Evolutionary conservation across 1,140 invertebrate genomes (phyloP), one percentile per base, ranked within the genome.

Genomic region (Lucilia sericata): DNA sequence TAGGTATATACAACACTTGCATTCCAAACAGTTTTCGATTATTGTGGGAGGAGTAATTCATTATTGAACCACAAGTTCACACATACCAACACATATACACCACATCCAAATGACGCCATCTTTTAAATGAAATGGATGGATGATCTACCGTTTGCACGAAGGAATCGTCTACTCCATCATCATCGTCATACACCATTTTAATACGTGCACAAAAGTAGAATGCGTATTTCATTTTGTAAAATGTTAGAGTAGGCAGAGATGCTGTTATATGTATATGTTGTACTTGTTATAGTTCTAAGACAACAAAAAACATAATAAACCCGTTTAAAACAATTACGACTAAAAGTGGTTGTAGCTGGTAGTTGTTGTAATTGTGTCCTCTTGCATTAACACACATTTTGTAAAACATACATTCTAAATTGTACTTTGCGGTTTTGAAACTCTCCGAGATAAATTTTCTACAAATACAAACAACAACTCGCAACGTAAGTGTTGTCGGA

Each of bases 1-100:
- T 70, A 21, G 42, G 5, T 10, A 75, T 0, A 1, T 10, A 9
- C 8, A 21, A 34, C 47, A 74, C 42, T 9, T 36, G 42, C 82
- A 83, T 49, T 51, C 10, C 30, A 17, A 30, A 83, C n/a, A 25
- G 10, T 14, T 13, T 3, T 49, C 34, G 51, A 25, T 19, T 19
- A 36, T 74, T 51, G 84, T 84, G 81, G 84, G 84, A 84, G 84
- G 84, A 84, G 84, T 82, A 60, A 80, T 21, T 80, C 49, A 30
- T 60, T 82, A 36, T 65, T 49, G 65, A 74, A 82, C 60, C 65
- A 70, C 78, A 84, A 30, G 17, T 12, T 42, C 51, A 60, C 51
- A 60, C 55, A 60, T n/a, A 14, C 12, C 17, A 0, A 60, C 14
- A 60, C 55, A 17, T 3, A 17, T n/a, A 60, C 55, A 8, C n/a